Base-by-base conservation (phyloP, 2,797 vertebrate species). In the Gallinago solitaria region DNA sequence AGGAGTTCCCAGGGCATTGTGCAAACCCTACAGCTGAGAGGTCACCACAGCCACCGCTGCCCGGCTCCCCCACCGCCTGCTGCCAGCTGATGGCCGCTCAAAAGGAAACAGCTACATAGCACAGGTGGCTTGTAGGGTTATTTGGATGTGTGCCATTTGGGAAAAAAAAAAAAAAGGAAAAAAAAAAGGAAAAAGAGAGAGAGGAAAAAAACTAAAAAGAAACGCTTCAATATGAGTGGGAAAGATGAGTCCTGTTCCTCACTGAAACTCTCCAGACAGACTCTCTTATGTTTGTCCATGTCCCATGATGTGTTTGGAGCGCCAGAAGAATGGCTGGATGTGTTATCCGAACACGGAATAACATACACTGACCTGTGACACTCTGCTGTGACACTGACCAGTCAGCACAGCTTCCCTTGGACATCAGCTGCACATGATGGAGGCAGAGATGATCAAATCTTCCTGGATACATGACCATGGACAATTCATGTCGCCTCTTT, bases 1-100 rank as follows among this genome's bases (percentile, higher is more conserved):
- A 73, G 69, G 89, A 95, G 65, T 68, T 95, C 78, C 71, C 35
- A 10, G 81, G 63, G 81, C 71, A 63, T 48, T 74, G 69, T 56
- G 75, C 75, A 93, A 81, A 63, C 25, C 35, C 59, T 32, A 17
- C 33, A 21, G 73, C 20, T 50, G 61, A 89, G 63, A 73, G 61
- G 21, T 91, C 64, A 63, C 41, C 2, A 5, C 35, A 77, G 77
- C 21, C 54, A n/a, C 61, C 0, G 0, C 60, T 45, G 59, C 84
- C 6, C 21, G 54, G 50, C n/a, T 69, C 12, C 20, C 64, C 45
- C 68, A 21, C 63, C 3, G 3, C 65, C 54, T 71, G 73, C 85
- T 88, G 57, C 80, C 78, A 67, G 81, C 67, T 64, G 83, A 82
- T 8, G 70, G 47, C 39, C 16, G 16, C 50, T 81, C 39, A 15